Conservation (phyloP, 2,113 vertebrate species). For the Etia nguti region DNA sequence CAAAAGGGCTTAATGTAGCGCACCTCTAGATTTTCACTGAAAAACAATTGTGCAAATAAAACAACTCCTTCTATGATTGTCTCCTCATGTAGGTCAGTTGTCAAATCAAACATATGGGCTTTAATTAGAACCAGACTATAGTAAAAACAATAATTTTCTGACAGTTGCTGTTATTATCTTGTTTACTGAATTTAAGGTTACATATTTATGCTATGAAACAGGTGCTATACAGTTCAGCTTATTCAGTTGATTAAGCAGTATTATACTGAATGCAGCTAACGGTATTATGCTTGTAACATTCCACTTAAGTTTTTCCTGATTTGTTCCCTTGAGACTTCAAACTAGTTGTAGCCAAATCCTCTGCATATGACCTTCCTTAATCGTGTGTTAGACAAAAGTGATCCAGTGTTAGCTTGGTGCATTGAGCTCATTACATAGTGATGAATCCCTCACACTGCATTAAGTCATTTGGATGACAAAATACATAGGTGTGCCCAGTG, state of each 20-base stretch:
- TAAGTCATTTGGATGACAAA: conserved; percentile 70
- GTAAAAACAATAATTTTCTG: not conserved
- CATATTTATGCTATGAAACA: not conserved
- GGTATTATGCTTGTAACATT: not conserved
- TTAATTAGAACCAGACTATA: not conserved
- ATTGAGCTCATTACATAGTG: conserved; percentile 78
- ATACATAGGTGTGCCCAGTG: conserved; percentile 8
- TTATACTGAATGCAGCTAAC: not conserved
- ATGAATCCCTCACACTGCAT: conserved; percentile 75
- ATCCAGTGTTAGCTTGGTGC: conserved; percentile 78
- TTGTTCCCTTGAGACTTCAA: conserved; percentile 22
- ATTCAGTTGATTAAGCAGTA: not conserved
- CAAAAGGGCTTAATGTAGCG: not conserved
- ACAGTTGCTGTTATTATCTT: not conserved
- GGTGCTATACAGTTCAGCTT: not conserved
- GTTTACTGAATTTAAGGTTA: not conserved
- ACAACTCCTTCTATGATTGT: not conserved
- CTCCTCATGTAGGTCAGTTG: not conserved
- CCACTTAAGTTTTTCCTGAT: not conserved
- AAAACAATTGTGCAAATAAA: not conserved
- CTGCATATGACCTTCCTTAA: conserved; percentile 83
- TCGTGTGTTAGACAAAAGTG: conserved; percentile 80
- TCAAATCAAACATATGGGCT: not conserved
- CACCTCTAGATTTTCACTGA: not conserved
- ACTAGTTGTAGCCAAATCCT: conserved; percentile 80